Percentiles rank a stretch among this genome's conserved stretches.
phyloP scores from a whole-genome alignment of 2,797 vertebrate genomes.

The Rhyacichthys aspro region DNA sequence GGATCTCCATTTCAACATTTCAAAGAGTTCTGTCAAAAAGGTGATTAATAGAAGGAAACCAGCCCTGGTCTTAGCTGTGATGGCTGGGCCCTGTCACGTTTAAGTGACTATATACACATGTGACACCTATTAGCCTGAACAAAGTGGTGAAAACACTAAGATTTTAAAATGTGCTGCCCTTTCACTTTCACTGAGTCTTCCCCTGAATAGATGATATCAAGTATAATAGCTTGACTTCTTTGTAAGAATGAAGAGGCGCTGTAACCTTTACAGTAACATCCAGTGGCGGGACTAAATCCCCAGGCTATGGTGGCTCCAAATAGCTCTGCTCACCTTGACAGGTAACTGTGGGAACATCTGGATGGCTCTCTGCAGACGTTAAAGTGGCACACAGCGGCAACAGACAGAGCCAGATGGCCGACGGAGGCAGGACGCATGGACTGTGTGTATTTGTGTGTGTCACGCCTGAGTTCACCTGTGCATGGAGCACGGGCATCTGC shows the following conservation, averaged over 20 bases:
- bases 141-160: no score
- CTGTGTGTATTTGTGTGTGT: constrained; percentile 22
- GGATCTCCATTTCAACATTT: constrained; percentile 29
- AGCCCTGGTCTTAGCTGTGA: constrained; percentile 7
- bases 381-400: constrained; percentile 32
- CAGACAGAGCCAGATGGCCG: constrained; percentile 59
- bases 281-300: constrained; percentile 26
- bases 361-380: constrained; percentile 47
- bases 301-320: constrained; percentile 32
- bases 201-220: constrained; percentile 28
- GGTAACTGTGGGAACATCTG: constrained; percentile 68
- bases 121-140: background rate
- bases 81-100: background rate
- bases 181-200: constrained; percentile 28
- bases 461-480: constrained; percentile 15
- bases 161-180: constrained; percentile 10
- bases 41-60: constrained; percentile 14
- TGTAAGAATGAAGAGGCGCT: constrained; percentile 22
- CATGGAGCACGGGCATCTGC: constrained; percentile 28
- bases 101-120: constrained; percentile 5
- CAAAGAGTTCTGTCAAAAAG: constrained; percentile 28
- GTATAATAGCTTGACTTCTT: constrained; percentile 21
- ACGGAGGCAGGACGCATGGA: constrained; percentile 37
- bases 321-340: constrained; percentile 59
- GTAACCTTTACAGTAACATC: constrained; percentile 24